Percentiles rank a stretch among this genome's conserved stretches.
phyloP scores from a whole-genome alignment of 2,797 vertebrate genomes.

The Neoniphon sammara region DNA sequence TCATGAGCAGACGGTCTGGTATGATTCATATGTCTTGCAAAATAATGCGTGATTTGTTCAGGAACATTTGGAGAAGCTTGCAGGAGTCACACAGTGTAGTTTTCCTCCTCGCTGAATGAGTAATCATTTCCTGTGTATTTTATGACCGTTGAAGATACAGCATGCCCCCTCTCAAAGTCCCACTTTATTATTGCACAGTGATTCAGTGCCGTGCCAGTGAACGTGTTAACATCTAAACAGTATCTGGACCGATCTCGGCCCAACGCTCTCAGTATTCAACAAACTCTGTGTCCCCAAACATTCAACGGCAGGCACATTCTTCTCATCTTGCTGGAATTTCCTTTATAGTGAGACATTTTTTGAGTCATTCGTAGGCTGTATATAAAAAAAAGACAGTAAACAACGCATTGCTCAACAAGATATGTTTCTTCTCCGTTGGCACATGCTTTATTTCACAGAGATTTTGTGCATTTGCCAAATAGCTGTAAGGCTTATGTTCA shows the following conservation, averaged over 20 bases:
- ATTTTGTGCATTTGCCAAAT: conserved; percentile 11
- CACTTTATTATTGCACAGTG: conserved; percentile 19
- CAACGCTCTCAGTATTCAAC: conserved; percentile 14
- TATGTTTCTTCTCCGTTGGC: neutral
- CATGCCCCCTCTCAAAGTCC: neutral
- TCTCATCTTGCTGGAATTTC: conserved; percentile 52
- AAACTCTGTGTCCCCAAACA: conserved; percentile 34
- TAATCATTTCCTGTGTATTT: conserved; percentile 69
- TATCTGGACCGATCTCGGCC: conserved; percentile 7
- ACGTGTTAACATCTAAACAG: conserved; percentile 38
- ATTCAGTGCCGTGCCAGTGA: conserved; percentile 15
- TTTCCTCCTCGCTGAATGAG: conserved; percentile 48
- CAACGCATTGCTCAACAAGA: conserved; percentile 1
- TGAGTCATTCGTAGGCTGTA: conserved; percentile 37
- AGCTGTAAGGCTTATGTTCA: conserved; percentile 10
- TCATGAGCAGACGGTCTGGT: conserved; percentile 4
- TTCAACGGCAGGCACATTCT: conserved; percentile 30
- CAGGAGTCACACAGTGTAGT: conserved; percentile 45
- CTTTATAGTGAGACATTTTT: conserved; percentile 32
- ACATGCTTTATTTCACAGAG: conserved; percentile 1
- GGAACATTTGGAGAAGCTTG: conserved; percentile 27
- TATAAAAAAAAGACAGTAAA: conserved; percentile 27
- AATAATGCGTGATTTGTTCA: conserved; percentile 46
- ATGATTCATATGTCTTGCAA: conserved; percentile 59
- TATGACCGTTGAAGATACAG: conserved; percentile 1